Evolutionary conservation across 2,888 invertebrate genomes (phyloP).

Genomic region (Aphrophora alni): DNA sequence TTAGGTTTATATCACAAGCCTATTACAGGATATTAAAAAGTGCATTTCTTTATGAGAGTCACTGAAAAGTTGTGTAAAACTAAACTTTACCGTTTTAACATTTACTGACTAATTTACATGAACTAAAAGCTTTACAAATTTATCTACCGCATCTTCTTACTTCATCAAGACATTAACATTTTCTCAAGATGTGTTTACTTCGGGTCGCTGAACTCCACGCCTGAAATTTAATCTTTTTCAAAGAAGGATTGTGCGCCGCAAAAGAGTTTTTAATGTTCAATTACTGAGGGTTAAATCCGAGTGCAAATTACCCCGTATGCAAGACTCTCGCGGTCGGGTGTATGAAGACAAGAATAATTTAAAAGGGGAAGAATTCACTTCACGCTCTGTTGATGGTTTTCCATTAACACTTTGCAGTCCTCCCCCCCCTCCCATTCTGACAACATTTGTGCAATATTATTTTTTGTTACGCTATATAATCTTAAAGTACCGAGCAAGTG

Average conservation of each 20-base stretch:
- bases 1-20: too few species aligned
- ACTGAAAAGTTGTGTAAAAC: too few species aligned
- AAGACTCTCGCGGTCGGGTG: not conserved
- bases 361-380: not conserved
- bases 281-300: not conserved
- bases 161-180: not conserved
- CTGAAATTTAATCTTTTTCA: not conserved
- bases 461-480: too few species aligned
- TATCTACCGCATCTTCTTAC: too few species aligned
- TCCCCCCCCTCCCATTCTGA: too few species aligned
- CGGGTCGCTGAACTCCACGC: not conserved
- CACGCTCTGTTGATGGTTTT: not conserved
- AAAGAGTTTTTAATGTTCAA: not conserved
- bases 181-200: not conserved
- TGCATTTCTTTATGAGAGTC: too few species aligned
- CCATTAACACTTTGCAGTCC: slow-evolving; percentile 4
- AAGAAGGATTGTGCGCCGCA: not conserved
- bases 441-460: too few species aligned
- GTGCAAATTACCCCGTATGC: not conserved
- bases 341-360: not conserved
- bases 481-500: too few species aligned
- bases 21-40: too few species aligned
- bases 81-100: too few species aligned
- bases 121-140: too few species aligned
- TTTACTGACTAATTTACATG: too few species aligned